Evolutionary conservation across 2,797 vertebrate species (phyloP).

Genomic region (Perodicticus potto): DNA sequence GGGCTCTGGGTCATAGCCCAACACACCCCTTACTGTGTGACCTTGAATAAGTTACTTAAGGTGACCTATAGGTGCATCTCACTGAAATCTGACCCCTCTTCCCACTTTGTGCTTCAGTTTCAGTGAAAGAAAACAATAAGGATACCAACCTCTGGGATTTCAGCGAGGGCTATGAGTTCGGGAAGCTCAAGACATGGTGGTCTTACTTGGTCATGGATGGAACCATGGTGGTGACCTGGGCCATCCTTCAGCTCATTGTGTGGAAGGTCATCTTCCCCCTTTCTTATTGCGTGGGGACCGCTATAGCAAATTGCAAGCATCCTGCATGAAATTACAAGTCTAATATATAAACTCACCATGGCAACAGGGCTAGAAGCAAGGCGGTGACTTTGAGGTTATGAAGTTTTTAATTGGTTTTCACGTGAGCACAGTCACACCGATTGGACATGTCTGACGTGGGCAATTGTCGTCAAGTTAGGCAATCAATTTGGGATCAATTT

Average conservation of each 20-base stretch:
- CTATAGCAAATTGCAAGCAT: rapidly evolving
- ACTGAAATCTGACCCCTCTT: too few relatives aligned
- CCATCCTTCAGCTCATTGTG: background rate
- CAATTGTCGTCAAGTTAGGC: background rate
- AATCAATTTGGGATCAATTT: rapidly evolving
- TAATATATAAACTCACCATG: background rate
- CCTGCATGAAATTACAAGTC: background rate
- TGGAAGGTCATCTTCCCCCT: background rate
- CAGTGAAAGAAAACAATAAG: background rate
- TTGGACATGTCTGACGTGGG: rapidly evolving
- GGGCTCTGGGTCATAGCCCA: background rate
- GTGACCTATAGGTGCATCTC: too few relatives aligned
- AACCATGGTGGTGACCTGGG: background rate
- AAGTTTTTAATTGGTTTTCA: background rate
- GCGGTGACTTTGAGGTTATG: rapidly evolving
- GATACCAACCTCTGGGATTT: background rate
- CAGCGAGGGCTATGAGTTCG: rapidly evolving
- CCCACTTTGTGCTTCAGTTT: background rate
- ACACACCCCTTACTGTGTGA: background rate
- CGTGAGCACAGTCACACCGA: background rate
- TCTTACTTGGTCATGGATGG: background rate
- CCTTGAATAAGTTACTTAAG: background rate
- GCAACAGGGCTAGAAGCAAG: background rate
- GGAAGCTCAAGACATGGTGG: background rate
- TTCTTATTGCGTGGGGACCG: rapidly evolving